Base-by-base conservation (phyloP, 1,140 invertebrate genomes). In the Drepana arcuata region DNA sequence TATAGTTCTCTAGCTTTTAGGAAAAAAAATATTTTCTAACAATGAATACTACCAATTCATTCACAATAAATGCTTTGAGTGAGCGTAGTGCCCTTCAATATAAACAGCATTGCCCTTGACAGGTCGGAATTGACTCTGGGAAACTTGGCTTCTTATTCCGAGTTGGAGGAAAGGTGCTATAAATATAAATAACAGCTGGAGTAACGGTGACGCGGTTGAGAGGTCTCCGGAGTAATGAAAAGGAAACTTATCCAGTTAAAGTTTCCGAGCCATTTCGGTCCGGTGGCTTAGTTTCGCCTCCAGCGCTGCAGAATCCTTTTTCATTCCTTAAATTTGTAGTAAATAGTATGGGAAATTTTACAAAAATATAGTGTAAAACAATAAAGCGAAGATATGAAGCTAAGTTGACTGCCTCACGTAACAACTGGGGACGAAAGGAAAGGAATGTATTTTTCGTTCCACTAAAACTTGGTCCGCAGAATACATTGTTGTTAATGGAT, bases 241-340 rank as follows among this genome's bases (percentile, higher is more conserved):
- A 37, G 33, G 32, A 51, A 63, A 67, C 50, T 60, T 67, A 51
- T 54, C 43, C 48, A 44, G 50, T 67, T 58, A 51, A 67, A 63
- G 34, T 67, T 63, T 48, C 33, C 21, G 16, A 36, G 43, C 21
- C 46, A 33, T 49, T 48, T 41, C 16, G 31, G 23, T 16, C 34
- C 31, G 30, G 18, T 34, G 10, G n/a, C 4, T 4, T 21, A 4
- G 18, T 21, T 21, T 21, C 9, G 9, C 4, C n/a, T n/a, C n/a
- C n/a, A n/a, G 30, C 30, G 10, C 24, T 36, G 16, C 9, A 18
- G 14, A 23, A 5, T 37, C 16, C 28, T 10, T 28, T 37, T 30
- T 29, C 16, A 23, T 11, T 30, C 35, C n/a, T n/a, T n/a, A n/a
- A n/a, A n/a, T n/a, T n/a, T n/a, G n/a, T n/a, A n/a, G n/a, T n/a